Evolutionary conservation across 2,888 invertebrate genomes (phyloP).

Genomic region (Achlya flavicornis): DNA sequence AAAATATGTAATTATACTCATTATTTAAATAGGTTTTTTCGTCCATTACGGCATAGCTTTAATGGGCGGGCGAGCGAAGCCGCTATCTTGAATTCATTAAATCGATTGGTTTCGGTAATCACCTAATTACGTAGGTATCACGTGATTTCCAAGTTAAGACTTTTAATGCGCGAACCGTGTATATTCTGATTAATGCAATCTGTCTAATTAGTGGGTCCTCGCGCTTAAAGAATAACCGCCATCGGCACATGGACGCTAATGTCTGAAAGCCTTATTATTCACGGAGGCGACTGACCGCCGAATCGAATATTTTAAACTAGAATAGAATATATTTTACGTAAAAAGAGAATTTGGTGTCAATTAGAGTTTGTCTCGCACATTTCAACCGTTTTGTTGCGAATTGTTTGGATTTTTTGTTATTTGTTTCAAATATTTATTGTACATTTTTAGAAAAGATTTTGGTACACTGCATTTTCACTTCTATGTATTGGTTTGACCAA

Average conservation of each 20-base stretch:
- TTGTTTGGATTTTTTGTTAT: too few species aligned
- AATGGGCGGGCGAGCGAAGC: constrained; percentile 74
- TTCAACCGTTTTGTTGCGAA: not conserved
- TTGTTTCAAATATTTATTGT: too few species aligned
- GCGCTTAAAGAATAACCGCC: not conserved
- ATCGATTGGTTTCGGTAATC: constrained; percentile 84
- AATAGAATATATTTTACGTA: not conserved
- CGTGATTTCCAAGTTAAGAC: constrained; percentile 74
- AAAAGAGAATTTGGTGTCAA: constrained; percentile 4
- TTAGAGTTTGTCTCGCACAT: not conserved
- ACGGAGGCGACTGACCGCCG: not conserved
- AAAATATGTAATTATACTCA: constrained; percentile 83
- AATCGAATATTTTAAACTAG: not conserved
- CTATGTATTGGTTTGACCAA: too few species aligned
- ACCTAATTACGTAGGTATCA: constrained; percentile 80
- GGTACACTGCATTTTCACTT: too few species aligned
- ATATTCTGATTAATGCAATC: constrained; percentile 74
- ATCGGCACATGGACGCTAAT: not conserved
- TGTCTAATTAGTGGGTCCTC: constrained; percentile 27
- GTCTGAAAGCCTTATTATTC: not conserved
- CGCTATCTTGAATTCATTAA: constrained; percentile 81
- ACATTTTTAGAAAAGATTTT: too few species aligned
- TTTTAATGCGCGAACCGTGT: constrained; percentile 82
- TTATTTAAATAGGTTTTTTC: constrained; percentile 83
- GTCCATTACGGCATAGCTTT: constrained; percentile 74